Evolutionary conservation across 1,140 invertebrate genomes (phyloP).

Genomic region (Apis florea): DNA sequence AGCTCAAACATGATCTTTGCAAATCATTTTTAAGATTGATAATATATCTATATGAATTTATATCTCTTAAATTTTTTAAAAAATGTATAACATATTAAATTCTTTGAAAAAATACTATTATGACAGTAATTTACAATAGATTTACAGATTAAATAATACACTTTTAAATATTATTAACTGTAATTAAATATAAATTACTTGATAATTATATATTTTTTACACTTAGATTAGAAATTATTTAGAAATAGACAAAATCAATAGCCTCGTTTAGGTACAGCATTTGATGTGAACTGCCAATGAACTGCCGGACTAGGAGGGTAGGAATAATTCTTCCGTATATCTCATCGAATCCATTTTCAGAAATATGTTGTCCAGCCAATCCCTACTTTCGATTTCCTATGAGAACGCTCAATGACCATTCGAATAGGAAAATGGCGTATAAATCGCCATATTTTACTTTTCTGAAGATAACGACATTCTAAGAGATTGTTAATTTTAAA

Average conservation of each 20-base stretch:
- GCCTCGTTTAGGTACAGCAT: conserved; percentile 56
- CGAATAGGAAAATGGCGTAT: conserved; percentile 67
- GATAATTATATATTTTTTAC: too few species aligned
- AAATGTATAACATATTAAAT: too few species aligned
- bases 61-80: too few species aligned
- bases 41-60: too few species aligned
- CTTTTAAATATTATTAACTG: too few species aligned
- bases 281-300: conserved; percentile 73
- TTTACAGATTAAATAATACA: too few species aligned
- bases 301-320: conserved; percentile 63
- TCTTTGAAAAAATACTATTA: too few species aligned
- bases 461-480: not conserved
- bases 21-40: too few species aligned
- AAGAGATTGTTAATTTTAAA: not conserved
- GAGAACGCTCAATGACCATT: conserved; percentile 33
- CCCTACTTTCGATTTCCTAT: conserved; percentile 67
- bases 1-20: too few species aligned
- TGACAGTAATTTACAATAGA: too few species aligned
- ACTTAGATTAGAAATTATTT: conserved; percentile 57
- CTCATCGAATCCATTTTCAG: conserved; percentile 66
- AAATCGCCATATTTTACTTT: not conserved
- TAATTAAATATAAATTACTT: too few species aligned
- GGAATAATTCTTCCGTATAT: conserved; percentile 70
- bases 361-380: conserved; percentile 65
- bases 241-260: conserved; percentile 74